Evolutionary conservation across 2,113 vertebrate species (phyloP), one percentile per base, ranked within the genome.

Genomic region (Xyliphius kryptos): DNA sequence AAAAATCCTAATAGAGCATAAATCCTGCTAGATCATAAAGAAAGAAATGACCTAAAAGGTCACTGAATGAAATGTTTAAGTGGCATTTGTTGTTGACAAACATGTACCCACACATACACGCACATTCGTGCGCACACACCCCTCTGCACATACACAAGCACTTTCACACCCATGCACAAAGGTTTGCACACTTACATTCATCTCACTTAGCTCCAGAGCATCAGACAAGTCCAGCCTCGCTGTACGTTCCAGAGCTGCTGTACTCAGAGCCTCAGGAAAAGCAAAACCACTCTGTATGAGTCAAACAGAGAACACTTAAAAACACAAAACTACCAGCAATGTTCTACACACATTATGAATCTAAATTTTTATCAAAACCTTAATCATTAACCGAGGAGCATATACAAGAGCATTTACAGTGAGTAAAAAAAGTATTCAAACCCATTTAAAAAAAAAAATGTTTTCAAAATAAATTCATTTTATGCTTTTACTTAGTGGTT

Each of bases 181-280:
- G 15, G 17, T 6, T 32, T 13, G 10, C 11, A 10, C n/a, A 81
- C 82, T 0, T 76, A 91, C 90, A 79, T 85, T 85, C 65, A 76
- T 78, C 72, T 92, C 88, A 0, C 86, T 77, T 1, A 87, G 71
- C 1, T 87, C 85, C 4, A 78, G 54, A 2, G 20, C 75, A 1
- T 87, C 82, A 0, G 63, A 54, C 54, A 47, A 3, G 20, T 81
- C 82, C 41, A 53, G 43, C 21, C 63, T 77, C 1, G 3, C 55
- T 0, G 66, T 50, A 46, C 69, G 76, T 8, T 77, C 77, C 0
- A 64, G 1, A 3, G 67, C 9, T 3, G 32, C 13, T 0, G 67
- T 59, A 0, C 6, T 67, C 63, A 73, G 38, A 21, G 37, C 65
- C 51, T 62, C 75, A 49, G 71, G 58, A 67, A 13, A 1, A 0